Percentiles rank a stretch among this genome's conserved stretches.
These are phyloP conservation scores for Crotophaga sulcirostris DNA, from an alignment of 2,113 vertebrate genomes.

Conservation along the genomic window DNA sequence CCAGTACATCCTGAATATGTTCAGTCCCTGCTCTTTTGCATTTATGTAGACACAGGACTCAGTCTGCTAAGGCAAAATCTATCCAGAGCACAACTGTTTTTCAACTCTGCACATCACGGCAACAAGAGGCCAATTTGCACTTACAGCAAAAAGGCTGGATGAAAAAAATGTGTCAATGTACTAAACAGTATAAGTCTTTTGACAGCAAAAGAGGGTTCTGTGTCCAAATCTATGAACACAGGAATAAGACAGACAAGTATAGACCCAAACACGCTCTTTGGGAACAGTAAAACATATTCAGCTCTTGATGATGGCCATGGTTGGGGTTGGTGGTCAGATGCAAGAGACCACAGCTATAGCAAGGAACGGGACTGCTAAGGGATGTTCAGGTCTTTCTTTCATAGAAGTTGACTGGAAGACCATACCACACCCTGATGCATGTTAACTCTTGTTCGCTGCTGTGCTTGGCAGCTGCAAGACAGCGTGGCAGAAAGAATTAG, in stretches of 20 bases:
- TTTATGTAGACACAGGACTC: background rate
- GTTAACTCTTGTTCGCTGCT: background rate
- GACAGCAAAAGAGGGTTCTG: background rate
- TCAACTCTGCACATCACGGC: background rate
- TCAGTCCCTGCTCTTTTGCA: background rate
- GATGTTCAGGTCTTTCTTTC: background rate
- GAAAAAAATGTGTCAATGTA: background rate
- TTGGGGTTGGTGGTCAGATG: background rate
- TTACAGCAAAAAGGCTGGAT: background rate
- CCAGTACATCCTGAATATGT: background rate
- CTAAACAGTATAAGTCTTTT: background rate
- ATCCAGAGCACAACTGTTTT: background rate
- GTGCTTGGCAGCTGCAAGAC: background rate
- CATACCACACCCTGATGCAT: background rate
- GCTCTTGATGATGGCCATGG: background rate
- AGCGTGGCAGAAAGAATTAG: background rate
- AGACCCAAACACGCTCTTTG: background rate
- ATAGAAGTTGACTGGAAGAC: background rate
- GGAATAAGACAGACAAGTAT: fast-evolving
- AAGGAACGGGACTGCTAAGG: background rate
- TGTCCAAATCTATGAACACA: background rate
- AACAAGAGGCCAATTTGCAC: background rate
- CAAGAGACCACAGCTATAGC: background rate
- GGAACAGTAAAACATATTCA: background rate
- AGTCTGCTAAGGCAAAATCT: background rate